Evolutionary conservation across 1,140 invertebrate genomes (phyloP).

Genomic region (Drosophila biarmipes): DNA sequence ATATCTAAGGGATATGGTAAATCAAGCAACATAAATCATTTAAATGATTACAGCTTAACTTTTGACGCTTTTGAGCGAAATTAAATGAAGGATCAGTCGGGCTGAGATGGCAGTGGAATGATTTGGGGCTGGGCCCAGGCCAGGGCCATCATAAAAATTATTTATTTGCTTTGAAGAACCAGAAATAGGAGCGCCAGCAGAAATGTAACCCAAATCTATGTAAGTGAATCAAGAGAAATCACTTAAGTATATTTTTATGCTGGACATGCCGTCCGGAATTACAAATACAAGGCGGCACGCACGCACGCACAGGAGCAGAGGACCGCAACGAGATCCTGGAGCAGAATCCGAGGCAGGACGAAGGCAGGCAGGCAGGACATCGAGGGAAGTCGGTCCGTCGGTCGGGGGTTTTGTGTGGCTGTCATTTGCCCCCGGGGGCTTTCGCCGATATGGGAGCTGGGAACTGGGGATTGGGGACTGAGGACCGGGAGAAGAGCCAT

Average conservation of each 20-base stretch:
- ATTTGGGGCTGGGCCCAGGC: constrained; percentile 7
- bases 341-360: constrained; percentile 16
- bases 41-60: constrained; percentile 83
- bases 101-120: constrained; percentile 1
- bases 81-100: constrained; percentile 70
- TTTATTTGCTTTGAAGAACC: constrained; percentile 75
- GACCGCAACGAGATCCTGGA: constrained; percentile 10
- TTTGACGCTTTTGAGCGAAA: constrained; percentile 82
- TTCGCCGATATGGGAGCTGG: constrained; percentile 19
- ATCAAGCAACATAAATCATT: constrained; percentile 81
- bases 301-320: constrained; percentile 57
- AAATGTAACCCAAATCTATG: constrained; percentile 83
- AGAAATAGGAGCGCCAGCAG: constrained; percentile 53
- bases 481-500: constrained; percentile 63
- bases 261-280: constrained; percentile 82
- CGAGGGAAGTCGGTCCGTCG: constrained; percentile 28
- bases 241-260: constrained; percentile 83
- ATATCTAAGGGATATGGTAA: constrained; percentile 73
- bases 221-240: constrained; percentile 83
- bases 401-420: constrained; percentile 68
- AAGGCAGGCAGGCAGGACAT: constrained; percentile 6
- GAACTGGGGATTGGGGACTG: constrained; percentile 2
- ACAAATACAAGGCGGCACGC: constrained; percentile 76
- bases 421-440: constrained; percentile 69
- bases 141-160: constrained; percentile 73